Conservation (phyloP, 2,113 vertebrate species). For the Archocentrus centrarchus region DNA sequence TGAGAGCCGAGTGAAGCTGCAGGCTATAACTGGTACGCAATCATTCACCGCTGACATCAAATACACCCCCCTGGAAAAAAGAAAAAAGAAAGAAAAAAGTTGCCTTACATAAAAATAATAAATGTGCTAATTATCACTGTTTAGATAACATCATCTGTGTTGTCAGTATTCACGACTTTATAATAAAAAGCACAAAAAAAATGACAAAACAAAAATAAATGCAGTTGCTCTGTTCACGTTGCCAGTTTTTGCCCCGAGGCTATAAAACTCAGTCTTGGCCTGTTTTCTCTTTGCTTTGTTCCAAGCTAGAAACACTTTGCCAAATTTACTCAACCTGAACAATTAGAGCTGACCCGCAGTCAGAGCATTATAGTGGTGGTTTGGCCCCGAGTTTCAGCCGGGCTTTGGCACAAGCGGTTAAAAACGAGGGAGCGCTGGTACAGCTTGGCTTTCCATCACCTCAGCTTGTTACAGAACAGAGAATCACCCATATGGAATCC, state of each 20-base stretch:
- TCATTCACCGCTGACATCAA: constrained; percentile 35
- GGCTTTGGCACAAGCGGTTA: constrained; percentile 10
- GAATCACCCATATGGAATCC: constrained; percentile 57
- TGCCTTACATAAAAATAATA: not conserved
- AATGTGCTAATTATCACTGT: constrained; percentile 1
- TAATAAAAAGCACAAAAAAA: constrained; percentile 1
- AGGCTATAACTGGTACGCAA: constrained; percentile 20
- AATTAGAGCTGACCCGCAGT: constrained; percentile 60
- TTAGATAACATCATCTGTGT: not conserved
- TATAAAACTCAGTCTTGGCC: constrained; percentile 44
- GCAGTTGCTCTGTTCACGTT: constrained; percentile 15
- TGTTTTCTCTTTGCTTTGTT: constrained; percentile 39
- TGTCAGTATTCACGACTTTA: not conserved
- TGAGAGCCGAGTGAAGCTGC: constrained; percentile 41
- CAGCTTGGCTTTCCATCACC: constrained; percentile 52
- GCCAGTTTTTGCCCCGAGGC: constrained; percentile 31
- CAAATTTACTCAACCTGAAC: constrained; percentile 60
- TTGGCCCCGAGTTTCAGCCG: constrained; percentile 31
- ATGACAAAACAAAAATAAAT: not conserved
- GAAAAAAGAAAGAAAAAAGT: not conserved
- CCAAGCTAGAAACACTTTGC: constrained; percentile 40
- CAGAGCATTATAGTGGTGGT: constrained; percentile 33
- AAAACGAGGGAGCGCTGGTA: not conserved
- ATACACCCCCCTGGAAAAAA: not conserved
- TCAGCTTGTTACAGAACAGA: constrained; percentile 20